These are phyloP conservation scores for Pardosa pseudoannulata DNA, from an alignment of 2,888 invertebrate species.

Conservation along the genomic window DNA sequence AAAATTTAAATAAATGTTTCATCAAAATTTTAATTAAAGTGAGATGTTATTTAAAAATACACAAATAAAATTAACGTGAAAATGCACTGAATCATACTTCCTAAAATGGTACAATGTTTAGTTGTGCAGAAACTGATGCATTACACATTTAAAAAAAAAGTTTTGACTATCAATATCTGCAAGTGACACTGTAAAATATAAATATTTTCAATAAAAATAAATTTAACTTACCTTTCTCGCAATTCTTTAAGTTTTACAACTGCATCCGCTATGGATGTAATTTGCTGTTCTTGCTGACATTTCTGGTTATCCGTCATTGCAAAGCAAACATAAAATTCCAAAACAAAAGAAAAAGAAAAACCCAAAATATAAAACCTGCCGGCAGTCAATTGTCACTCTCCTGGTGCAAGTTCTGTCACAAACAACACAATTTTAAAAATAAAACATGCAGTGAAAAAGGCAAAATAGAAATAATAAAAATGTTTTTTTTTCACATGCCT, in stretches of 20 bases:
- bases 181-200: too few relatives aligned
- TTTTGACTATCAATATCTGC: too few relatives aligned
- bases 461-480: background rate
- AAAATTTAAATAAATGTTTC: too few relatives aligned
- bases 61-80: too few relatives aligned
- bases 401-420: too few relatives aligned
- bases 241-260: slow-evolving; percentile 64
- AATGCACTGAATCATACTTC: too few relatives aligned
- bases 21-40: too few relatives aligned
- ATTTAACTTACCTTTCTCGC: slow-evolving; percentile 60
- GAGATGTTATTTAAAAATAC: too few relatives aligned
- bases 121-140: too few relatives aligned
- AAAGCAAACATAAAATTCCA: background rate
- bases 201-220: background rate
- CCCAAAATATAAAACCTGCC: background rate
- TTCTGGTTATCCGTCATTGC: slow-evolving; percentile 64
- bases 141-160: too few relatives aligned
- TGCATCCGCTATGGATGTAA: slow-evolving; percentile 66
- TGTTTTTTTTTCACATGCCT: background rate
- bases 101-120: too few relatives aligned
- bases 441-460: background rate
- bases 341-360: slow-evolving; percentile 11
- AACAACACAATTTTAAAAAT: too few relatives aligned
- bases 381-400: background rate
- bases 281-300: slow-evolving; percentile 48